Base-by-base conservation (phyloP, 2,888 invertebrate species). In the Lamproptera curius region DNA sequence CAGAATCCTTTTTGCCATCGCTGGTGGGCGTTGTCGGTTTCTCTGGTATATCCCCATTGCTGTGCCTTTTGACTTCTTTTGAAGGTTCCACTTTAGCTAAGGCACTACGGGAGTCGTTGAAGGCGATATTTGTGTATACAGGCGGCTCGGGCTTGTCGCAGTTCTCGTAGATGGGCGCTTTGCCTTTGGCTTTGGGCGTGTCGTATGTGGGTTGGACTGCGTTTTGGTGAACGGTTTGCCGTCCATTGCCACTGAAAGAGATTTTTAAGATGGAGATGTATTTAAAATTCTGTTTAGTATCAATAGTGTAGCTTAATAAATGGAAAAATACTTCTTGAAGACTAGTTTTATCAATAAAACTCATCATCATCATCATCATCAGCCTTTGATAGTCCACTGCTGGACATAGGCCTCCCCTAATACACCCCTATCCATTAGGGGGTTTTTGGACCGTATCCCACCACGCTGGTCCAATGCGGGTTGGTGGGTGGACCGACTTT, bases 181-280 rank as follows among this genome's bases (percentile, higher is more conserved):
- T 65, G n/a, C 66, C 63, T 46, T 71, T 75, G 23, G 55, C 53
- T 46, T 73, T 75, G 5, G 65, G 63, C 0, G 65, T 59, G 45
- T 81, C 84, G 43, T 81, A 81, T 1, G 72, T 74, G 14, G 69
- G 59, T 75, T 77, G 13, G 64, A 56, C 42, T 67, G 65, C 36
- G 56, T 53, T 54, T 83, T 86, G 34, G 62, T 69, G 59, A 81
- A 81, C 0, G 82, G 68, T 41, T 75, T 85, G 28, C 80, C 83
- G 63, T 86, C 87, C 76, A 86, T 79, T 47, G 85, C 86, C 42
- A 82, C 86, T 86, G 72, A 37, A 57, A 70, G 61, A 16, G 58
- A n/a, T n/a, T n/a, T n/a, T n/a, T n/a, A 59, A 60, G n/a, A n/a
- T n/a, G n/a, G n/a, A n/a, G n/a, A n/a, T n/a, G n/a, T n/a, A n/a